Percentiles rank a stretch among this genome's conserved stretches.
Conservation (phyloP, 2,888 invertebrate genomes). For the Heliconius hortense region DNA sequence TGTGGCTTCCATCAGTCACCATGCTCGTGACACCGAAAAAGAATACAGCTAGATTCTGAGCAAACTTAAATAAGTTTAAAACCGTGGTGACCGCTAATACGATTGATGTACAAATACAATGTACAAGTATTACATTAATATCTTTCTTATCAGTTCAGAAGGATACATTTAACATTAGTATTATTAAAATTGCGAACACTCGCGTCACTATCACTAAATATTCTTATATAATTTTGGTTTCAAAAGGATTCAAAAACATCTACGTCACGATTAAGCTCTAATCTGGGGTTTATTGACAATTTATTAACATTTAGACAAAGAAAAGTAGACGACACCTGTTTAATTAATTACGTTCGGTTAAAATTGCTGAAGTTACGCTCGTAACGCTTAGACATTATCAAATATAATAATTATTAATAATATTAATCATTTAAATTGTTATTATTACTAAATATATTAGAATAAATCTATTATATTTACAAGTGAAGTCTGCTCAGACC, state of each 20-base stretch:
- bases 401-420: slow-evolving; percentile 34
- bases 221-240: slow-evolving; percentile 43
- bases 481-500: slow-evolving; percentile 42
- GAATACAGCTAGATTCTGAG: slow-evolving; percentile 34
- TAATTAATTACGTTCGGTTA: slow-evolving; percentile 19
- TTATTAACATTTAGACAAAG: slow-evolving; percentile 28
- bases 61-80: slow-evolving; percentile 34
- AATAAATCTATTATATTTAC: slow-evolving; percentile 37
- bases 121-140: slow-evolving; percentile 23
- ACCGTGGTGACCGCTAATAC: slow-evolving; percentile 26
- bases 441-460: slow-evolving; percentile 32
- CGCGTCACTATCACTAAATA: slow-evolving; percentile 48
- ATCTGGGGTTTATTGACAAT: slow-evolving; percentile 52
- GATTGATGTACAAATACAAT: slow-evolving; percentile 15
- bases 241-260: slow-evolving; percentile 48
- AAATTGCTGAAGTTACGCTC: slow-evolving; percentile 35
- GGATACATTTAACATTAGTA: slow-evolving; percentile 20
- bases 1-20: slow-evolving; percentile 6
- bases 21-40: not conserved
- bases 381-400: slow-evolving; percentile 31
- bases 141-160: slow-evolving; percentile 27
- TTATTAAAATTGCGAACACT: slow-evolving; percentile 24
- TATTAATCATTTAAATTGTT: slow-evolving; percentile 26
- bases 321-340: slow-evolving; percentile 19
- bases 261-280: slow-evolving; percentile 64